A percentile compares a stretch with the other conserved stretches of the same genome.
Evolutionary conservation across 1,140 invertebrate genomes (phyloP).

Genomic region (Odontomachus brunneus): DNA sequence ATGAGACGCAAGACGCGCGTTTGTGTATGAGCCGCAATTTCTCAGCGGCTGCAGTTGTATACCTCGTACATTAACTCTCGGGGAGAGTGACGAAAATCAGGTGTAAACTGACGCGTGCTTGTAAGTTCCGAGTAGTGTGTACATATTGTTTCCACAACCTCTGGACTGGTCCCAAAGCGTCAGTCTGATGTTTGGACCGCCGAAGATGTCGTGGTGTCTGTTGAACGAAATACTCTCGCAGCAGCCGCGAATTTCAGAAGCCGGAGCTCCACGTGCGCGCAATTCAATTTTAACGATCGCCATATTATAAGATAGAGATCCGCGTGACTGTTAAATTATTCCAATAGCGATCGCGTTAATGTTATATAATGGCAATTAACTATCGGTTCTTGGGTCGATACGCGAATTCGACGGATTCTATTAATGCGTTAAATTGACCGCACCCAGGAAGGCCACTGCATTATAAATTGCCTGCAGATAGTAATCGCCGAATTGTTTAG

Average conservation of each 20-base stretch:
- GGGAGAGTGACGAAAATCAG: conserved; percentile 60
- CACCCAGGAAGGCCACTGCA: not conserved
- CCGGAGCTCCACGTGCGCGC: too few relatives aligned
- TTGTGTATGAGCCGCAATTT: conserved; percentile 3
- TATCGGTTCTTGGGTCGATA: conserved; percentile 21
- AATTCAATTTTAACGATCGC: not conserved
- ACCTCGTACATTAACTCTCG: conserved; percentile 40
- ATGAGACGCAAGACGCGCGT: not conserved
- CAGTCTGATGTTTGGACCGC: conserved; percentile 51
- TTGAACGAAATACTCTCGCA: conserved; percentile 18
- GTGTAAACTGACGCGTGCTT: conserved; percentile 64
- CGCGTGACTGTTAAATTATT: not conserved
- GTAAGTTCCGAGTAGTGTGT: conserved; percentile 52
- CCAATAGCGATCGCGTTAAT: conserved; percentile 1
- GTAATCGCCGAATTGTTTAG: conserved; percentile 40
- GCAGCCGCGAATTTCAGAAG: too few relatives aligned
- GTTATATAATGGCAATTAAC: conserved; percentile 37
- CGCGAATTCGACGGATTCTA: not conserved
- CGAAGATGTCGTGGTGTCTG: conserved; percentile 52
- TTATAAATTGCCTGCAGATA: conserved; percentile 17
- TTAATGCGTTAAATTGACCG: conserved; percentile 43
- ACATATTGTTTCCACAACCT: conserved; percentile 65
- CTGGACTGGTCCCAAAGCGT: conserved; percentile 65
- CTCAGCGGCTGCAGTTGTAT: conserved; percentile 14
- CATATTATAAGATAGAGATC: not conserved